Evolutionary conservation across 2,888 invertebrate genomes (phyloP).

Genomic region (Nephrotoma guestfalica): DNA sequence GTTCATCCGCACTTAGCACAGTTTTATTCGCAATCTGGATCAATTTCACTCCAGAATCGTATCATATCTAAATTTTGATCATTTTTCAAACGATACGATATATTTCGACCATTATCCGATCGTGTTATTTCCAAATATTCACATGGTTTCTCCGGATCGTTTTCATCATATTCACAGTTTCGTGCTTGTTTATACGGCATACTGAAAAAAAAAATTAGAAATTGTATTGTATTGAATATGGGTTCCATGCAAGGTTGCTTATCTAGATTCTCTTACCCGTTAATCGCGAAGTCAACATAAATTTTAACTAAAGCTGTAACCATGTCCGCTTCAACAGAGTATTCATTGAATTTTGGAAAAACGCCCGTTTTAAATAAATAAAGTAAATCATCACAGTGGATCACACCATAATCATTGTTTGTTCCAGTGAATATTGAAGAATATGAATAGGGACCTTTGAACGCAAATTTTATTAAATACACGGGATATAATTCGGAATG

Average conservation of each 20-base stretch:
- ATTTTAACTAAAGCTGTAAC: constrained; percentile 28
- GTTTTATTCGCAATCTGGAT: background rate
- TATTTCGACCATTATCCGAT: constrained; percentile 2
- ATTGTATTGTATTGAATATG: background rate
- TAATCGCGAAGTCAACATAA: constrained; percentile 35
- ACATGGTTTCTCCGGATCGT: constrained; percentile 17
- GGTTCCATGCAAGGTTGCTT: background rate
- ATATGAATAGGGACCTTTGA: constrained; percentile 31
- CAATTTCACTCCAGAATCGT: constrained; percentile 20
- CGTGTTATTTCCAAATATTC: constrained; percentile 25
- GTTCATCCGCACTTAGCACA: background rate
- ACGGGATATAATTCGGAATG: constrained; percentile 24
- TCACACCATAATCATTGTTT: constrained; percentile 24
- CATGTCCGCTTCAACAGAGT: constrained; percentile 26
- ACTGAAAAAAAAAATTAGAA: background rate
- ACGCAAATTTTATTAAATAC: constrained; percentile 37
- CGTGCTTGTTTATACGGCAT: background rate
- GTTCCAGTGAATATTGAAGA: constrained; percentile 30
- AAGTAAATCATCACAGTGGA: constrained; percentile 39
- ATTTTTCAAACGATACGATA: background rate
- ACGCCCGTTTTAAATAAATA: constrained; percentile 34
- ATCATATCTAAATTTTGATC: constrained; percentile 14
- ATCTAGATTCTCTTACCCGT: constrained; percentile 26
- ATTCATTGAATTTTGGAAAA: constrained; percentile 24
- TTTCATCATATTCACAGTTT: constrained; percentile 10